Conservation (phyloP, 2,113 vertebrate species). For the Mungos mungo region DNA sequence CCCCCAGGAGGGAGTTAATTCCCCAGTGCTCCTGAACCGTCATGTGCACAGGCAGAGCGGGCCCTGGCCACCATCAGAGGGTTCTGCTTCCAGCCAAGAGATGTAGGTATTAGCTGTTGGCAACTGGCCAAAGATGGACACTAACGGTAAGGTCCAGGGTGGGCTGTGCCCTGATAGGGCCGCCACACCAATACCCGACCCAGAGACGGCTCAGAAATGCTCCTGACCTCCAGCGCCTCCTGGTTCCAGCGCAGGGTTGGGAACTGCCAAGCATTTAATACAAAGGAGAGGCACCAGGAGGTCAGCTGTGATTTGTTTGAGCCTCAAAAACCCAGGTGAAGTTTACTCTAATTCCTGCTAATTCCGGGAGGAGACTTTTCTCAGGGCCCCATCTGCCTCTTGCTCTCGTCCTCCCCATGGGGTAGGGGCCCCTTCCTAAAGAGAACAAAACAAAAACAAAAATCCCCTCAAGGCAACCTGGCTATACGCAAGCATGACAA, state of each 20-base stretch:
- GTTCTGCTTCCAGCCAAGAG: neutral
- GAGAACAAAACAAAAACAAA: too few relatives aligned
- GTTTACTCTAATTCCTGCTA: neutral
- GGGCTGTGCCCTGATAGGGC: fast-evolving
- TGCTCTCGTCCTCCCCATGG: neutral
- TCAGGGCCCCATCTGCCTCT: neutral
- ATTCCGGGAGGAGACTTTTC: neutral
- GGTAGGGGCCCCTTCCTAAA: too few relatives aligned
- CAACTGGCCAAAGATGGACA: neutral
- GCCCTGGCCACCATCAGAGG: neutral
- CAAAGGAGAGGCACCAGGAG: too few relatives aligned
- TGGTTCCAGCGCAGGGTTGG: neutral
- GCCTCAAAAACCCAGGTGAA: neutral
- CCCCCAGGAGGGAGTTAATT: neutral
- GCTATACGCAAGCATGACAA: too few relatives aligned
- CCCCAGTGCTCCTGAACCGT: neutral
- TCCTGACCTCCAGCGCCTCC: neutral
- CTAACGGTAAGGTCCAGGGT: neutral
- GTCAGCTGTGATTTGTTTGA: neutral
- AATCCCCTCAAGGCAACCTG: too few relatives aligned
- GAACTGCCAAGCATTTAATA: neutral
- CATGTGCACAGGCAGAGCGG: neutral
- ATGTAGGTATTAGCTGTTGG: neutral
- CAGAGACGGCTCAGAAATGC: neutral
- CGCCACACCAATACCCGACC: fast-evolving